Evolutionary conservation across 2,113 vertebrate genomes (phyloP).

Genomic region (Pionites leucogaster): DNA sequence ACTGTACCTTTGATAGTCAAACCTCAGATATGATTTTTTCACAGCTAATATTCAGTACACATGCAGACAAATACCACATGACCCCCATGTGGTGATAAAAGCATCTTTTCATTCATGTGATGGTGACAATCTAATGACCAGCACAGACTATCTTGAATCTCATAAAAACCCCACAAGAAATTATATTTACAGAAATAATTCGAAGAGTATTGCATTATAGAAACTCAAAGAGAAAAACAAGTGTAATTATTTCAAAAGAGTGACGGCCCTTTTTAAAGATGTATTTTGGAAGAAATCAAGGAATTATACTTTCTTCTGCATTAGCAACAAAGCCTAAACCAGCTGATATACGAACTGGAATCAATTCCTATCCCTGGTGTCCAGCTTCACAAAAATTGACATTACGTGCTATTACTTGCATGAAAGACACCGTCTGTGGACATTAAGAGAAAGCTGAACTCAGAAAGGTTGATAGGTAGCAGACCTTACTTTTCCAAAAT

Average conservation of each 20-base stretch:
- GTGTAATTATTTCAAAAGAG: neutral
- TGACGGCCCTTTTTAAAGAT: neutral
- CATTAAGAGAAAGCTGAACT: neutral
- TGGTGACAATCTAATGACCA: neutral
- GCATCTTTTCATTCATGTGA: neutral
- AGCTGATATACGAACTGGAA: neutral
- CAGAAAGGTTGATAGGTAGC: neutral
- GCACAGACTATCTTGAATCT: neutral
- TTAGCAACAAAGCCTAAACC: neutral
- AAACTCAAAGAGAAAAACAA: neutral
- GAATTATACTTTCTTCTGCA: neutral
- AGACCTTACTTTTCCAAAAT: neutral
- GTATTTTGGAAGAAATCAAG: neutral
- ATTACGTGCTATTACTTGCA: neutral
- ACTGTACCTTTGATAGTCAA: neutral
- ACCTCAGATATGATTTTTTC: neutral
- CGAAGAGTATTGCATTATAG: neutral
- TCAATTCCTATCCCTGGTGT: neutral
- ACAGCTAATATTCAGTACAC: neutral
- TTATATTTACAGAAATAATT: neutral
- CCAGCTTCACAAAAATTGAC: neutral
- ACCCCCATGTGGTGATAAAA: neutral
- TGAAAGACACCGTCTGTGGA: neutral
- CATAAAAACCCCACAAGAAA: neutral
- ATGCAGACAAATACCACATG: neutral